Conservation (phyloP, 2,888 invertebrate genomes). For the Rhopalosiphum nymphaeae region DNA sequence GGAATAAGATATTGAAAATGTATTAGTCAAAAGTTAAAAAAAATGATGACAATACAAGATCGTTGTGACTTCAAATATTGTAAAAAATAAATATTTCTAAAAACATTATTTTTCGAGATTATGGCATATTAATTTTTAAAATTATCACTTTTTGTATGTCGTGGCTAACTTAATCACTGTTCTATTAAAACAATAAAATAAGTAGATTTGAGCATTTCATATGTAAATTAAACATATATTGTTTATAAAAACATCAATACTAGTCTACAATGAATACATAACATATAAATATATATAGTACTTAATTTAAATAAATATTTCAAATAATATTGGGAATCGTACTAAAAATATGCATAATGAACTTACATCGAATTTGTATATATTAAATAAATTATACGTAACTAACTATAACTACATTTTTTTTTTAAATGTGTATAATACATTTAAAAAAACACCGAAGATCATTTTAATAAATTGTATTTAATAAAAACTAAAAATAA, state of each 20-base stretch:
- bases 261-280: background rate
- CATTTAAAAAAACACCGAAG: no score
- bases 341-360: background rate
- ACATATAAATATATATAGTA: background rate
- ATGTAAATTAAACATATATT: background rate
- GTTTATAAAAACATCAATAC: background rate
- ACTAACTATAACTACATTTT: background rate
- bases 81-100: no score
- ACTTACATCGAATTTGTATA: background rate
- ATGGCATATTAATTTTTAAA: no score
- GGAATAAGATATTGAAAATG: background rate
- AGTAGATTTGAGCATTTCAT: no score
- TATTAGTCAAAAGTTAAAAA: no score
- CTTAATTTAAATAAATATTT: background rate
- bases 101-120: no score
- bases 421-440: background rate
- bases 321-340: background rate
- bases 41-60: background rate
- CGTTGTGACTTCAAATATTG: background rate
- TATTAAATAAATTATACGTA: background rate
- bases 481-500: background rate
- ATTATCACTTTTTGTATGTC: no score
- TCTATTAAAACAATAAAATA: background rate
- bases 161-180: background rate
- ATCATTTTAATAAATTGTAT: background rate